Evolutionary conservation across 2,888 invertebrate species (phyloP).

Genomic region (Eristalis pertinax): DNA sequence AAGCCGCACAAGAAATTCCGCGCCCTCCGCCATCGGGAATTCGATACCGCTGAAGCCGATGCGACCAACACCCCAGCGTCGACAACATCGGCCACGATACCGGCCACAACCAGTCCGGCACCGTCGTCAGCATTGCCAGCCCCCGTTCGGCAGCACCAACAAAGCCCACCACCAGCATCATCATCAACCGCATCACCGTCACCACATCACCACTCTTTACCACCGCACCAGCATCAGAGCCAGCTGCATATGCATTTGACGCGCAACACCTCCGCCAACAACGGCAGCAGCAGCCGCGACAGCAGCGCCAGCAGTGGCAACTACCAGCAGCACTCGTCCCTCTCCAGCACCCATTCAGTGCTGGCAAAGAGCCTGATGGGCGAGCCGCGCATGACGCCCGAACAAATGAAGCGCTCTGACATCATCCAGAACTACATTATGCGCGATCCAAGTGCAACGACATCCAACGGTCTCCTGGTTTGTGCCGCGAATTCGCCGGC

Average conservation of each 20-base stretch:
- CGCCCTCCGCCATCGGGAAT: conserved; percentile 90
- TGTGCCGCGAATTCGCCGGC: conserved; percentile 76
- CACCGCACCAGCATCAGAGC: conserved; percentile 76
- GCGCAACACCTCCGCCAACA: conserved; percentile 81
- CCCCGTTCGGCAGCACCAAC: conserved; percentile 59
- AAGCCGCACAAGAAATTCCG: conserved; percentile 98
- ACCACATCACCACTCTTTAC: conserved; percentile 69
- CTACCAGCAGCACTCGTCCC: conserved; percentile 82
- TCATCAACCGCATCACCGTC: conserved; percentile 69
- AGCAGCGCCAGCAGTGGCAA: conserved; percentile 70
- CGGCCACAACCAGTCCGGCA: conserved; percentile 41
- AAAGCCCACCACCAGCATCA: conserved; percentile 75
- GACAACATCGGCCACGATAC: conserved; percentile 59
- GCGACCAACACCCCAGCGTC: conserved; percentile 77
- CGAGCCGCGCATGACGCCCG: conserved; percentile 96
- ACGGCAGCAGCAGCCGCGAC: conserved; percentile 73
- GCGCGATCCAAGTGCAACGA: conserved; percentile 83
- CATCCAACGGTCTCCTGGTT: conserved; percentile 73
- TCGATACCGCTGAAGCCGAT: conserved; percentile 88
- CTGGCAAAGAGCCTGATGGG: conserved; percentile 95
- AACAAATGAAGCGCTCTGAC: conserved; percentile 95
- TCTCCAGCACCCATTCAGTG: conserved; percentile 94
- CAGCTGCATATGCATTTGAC: conserved; percentile 83
- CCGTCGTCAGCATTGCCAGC: conserved; percentile 58
- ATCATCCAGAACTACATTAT: conserved; percentile 96